Percentiles rank a stretch among this genome's conserved stretches.
phyloP scores from a whole-genome alignment of 2,888 invertebrate species.

The Melitaea athalia region DNA sequence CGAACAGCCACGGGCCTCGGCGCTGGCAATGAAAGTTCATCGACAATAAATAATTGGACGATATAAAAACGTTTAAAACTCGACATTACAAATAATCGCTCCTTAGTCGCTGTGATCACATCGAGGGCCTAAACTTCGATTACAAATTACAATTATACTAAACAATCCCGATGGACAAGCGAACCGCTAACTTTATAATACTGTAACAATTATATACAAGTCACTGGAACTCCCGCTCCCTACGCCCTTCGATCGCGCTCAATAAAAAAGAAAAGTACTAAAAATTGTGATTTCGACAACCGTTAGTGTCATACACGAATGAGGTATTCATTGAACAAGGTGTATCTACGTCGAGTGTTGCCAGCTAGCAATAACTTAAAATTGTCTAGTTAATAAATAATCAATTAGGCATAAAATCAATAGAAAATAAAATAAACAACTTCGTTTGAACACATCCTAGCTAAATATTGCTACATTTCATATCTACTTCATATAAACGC shows the following conservation, averaged over 20 bases:
- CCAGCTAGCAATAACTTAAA: constrained; percentile 34
- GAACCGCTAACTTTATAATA: constrained; percentile 60
- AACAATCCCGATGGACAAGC: constrained; percentile 22
- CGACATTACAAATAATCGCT: constrained; percentile 12
- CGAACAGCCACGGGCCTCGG: neutral
- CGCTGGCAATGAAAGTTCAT: neutral
- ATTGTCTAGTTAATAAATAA: constrained; percentile 59
- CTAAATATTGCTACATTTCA: constrained; percentile 74
- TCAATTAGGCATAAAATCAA: constrained; percentile 73
- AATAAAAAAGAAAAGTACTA: constrained; percentile 7
- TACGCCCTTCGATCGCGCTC: constrained; percentile 33
- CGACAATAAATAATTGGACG: constrained; percentile 5
- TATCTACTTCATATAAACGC: constrained; percentile 70
- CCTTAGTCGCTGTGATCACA: constrained; percentile 21
- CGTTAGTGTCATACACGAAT: constrained; percentile 50
- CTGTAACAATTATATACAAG: constrained; percentile 58
- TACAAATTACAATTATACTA: constrained; percentile 12
- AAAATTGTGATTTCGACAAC: constrained; percentile 58
- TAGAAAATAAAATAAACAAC: constrained; percentile 56
- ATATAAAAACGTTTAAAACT: neutral
- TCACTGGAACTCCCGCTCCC: constrained; percentile 23
- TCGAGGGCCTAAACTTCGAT: constrained; percentile 5
- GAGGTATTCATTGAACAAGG: constrained; percentile 57
- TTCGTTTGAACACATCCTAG: constrained; percentile 80
- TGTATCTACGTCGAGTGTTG: constrained; percentile 47